These are phyloP conservation scores for Hololepta plana DNA, from an alignment of 2,888 invertebrate species.

Conservation along the genomic window DNA sequence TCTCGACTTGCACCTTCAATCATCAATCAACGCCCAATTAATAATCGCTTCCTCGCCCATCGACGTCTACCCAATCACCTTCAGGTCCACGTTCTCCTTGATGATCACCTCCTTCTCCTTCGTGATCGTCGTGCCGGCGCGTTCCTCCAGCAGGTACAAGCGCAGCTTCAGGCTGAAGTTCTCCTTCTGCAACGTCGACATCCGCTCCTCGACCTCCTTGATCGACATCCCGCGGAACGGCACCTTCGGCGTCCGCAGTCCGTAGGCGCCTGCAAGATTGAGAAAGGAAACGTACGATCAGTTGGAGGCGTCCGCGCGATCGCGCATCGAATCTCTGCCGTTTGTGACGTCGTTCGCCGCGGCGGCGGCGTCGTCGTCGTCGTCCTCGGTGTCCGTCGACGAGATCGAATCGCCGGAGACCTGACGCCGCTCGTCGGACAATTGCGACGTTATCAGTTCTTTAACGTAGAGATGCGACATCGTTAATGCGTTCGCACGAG, in stretches of 20 bases:
- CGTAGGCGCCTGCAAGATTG: slow-evolving; percentile 18
- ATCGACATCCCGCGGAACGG: slow-evolving; percentile 41
- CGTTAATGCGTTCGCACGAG: no score
- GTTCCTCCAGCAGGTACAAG: slow-evolving; percentile 81
- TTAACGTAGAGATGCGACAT: no score
- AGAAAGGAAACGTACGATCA: no score
- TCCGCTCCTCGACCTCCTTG: slow-evolving; percentile 80
- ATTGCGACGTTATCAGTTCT: no score
- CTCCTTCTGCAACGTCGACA: slow-evolving; percentile 67
- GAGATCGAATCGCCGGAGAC: no score
- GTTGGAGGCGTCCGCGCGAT: no score
- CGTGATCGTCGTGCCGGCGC: slow-evolving; percentile 44
- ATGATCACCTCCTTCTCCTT: slow-evolving; percentile 46
- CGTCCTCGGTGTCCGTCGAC: no score
- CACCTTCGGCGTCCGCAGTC: slow-evolving; percentile 18
- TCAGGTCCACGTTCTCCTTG: slow-evolving; percentile 47
- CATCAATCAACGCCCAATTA: slow-evolving; percentile 8
- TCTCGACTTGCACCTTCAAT: slow-evolving; percentile 54
- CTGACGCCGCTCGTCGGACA: no score
- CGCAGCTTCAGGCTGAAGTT: slow-evolving; percentile 84
- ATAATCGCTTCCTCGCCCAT: neutral
- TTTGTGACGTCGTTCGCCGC: no score
- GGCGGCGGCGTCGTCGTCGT: no score
- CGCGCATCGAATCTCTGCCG: no score
- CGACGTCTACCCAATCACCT: slow-evolving; percentile 27